phyloP scores from a whole-genome alignment of 2,888 invertebrate species.

The Ellobium chinense region DNA sequence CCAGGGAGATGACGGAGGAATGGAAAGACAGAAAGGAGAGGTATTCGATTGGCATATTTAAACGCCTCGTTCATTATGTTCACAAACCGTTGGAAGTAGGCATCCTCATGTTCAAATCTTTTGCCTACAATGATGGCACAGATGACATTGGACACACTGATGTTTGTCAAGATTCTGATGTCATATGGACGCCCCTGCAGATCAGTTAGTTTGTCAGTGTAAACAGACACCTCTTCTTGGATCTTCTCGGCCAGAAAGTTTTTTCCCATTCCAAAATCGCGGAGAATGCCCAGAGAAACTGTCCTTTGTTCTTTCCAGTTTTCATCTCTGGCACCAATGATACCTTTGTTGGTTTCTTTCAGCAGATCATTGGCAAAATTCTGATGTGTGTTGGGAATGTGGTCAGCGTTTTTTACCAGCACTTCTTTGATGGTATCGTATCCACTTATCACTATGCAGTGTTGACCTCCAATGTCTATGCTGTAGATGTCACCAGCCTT shows the following conservation, averaged over 20 bases:
- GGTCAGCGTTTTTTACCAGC: conserved; percentile 45
- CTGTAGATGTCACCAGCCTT: conserved; percentile 46
- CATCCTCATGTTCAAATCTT: conserved; percentile 37
- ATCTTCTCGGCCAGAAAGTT: conserved; percentile 38
- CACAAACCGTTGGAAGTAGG: conserved; percentile 1
- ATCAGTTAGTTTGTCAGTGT: not conserved
- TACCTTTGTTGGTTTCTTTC: conserved; percentile 20
- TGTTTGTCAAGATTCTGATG: not conserved
- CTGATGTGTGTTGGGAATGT: conserved; percentile 32
- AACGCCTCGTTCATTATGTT: not conserved
- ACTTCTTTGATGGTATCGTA: conserved; percentile 45
- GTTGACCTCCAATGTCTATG: conserved; percentile 22
- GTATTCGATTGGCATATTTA: not conserved
- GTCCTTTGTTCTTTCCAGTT: conserved; percentile 44
- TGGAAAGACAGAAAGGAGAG: not conserved
- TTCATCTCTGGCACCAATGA: conserved; percentile 18
- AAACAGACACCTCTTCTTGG: conserved; percentile 36
- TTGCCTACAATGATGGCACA: conserved; percentile 41
- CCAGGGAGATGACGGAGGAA: conserved; percentile 53
- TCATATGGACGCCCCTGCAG: conserved; percentile 26
- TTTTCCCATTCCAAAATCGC: conserved; percentile 39
- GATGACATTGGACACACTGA: conserved; percentile 41
- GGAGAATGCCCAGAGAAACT: conserved; percentile 34
- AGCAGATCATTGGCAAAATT: not conserved
- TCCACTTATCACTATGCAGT: conserved; percentile 43